phyloP scores from a whole-genome alignment of 2,888 invertebrate genomes.

The Drosophila flavopinicola region DNA sequence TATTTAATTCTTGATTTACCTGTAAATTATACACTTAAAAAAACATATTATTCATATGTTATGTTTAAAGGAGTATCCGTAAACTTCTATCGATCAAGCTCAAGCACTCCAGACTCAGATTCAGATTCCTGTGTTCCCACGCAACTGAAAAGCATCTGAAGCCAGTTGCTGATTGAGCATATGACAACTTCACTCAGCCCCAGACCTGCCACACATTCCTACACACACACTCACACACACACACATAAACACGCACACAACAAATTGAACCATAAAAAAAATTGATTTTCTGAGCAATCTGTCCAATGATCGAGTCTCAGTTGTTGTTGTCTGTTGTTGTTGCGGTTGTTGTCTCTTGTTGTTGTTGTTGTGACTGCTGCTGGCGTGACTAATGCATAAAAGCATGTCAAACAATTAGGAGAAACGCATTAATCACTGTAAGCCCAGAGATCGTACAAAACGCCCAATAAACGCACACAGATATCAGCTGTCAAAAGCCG shows the following conservation, averaged over 20 bases:
- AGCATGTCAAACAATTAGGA: slow-evolving; percentile 56
- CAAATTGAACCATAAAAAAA: slow-evolving; percentile 19
- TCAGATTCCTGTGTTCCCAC: slow-evolving; percentile 13
- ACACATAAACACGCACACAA: neutral
- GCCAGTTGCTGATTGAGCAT: slow-evolving; percentile 14
- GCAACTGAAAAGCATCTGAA: slow-evolving; percentile 5
- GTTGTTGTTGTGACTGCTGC: no score
- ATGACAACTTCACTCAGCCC: slow-evolving; percentile 8
- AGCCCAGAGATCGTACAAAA: slow-evolving; percentile 38
- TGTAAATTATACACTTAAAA: no score
- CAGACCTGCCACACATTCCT: slow-evolving; percentile 11
- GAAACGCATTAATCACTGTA: slow-evolving; percentile 59
- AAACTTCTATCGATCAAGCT: neutral
- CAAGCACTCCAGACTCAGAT: neutral
- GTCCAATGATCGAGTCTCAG: slow-evolving; percentile 33
- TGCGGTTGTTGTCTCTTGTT: slow-evolving; percentile 2
- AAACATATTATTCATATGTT: no score
- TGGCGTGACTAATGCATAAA: slow-evolving; percentile 56
- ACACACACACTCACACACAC: neutral
- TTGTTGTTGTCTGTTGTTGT: slow-evolving; percentile 7
- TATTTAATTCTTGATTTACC: neutral
- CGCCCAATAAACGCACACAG: slow-evolving; percentile 48
- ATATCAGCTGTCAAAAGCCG: slow-evolving; percentile 35
- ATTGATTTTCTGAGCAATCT: slow-evolving; percentile 23
- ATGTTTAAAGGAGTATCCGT: neutral